Base-by-base conservation (phyloP, 2,888 invertebrate species). In the Gerosis bhagava region DNA sequence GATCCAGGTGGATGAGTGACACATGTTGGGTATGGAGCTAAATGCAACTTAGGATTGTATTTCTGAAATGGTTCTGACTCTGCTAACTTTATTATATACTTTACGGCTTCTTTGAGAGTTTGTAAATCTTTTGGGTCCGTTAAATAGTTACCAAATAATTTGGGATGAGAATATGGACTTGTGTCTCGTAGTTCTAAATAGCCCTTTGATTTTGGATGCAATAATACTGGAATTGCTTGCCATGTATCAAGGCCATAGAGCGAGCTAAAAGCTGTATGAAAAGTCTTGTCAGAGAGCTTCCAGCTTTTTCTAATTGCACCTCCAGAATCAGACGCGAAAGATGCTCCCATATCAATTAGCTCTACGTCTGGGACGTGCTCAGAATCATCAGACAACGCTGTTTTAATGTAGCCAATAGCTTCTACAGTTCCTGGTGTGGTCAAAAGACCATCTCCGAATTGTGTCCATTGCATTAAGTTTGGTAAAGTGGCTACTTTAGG, bases 101-200 rank as follows among this genome's bases (percentile, higher is more conserved):
- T 93, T 3, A 93, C 84, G 13, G 92, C 93, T 46, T 90, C 90
- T 17, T 92, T 75, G 11, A 93, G 55, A 0, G 91, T 91, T 10
- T 86, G 83, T 32, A 93, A 70, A 60, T 96, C 90, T 45, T 90
- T 84, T 8, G 91, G 90, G 65, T 95, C 91, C 0, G 91, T 89
- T 48, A 96, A 91, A 67, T 96, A 97, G 60, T 97, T 95, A 0
- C 95, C 94, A 61, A 94, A 92, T 47, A 97, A 90, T 50, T 93
- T 89, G 0, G 97, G 96, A 63, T 93, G 91, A 1, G 94, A 92
- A 40, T 92, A 90, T 0, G 96, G 95, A 78, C 96, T 92, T n/a
- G 90, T 91, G 21, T 94, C 93, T 58, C 91, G 91, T 0, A 98
- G 87, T 67, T 90, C 91, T 0, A 96, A 67, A 5, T 90, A 90